Evolutionary conservation across 1,140 invertebrate genomes (phyloP).

Genomic region (Magallana ariakensis): DNA sequence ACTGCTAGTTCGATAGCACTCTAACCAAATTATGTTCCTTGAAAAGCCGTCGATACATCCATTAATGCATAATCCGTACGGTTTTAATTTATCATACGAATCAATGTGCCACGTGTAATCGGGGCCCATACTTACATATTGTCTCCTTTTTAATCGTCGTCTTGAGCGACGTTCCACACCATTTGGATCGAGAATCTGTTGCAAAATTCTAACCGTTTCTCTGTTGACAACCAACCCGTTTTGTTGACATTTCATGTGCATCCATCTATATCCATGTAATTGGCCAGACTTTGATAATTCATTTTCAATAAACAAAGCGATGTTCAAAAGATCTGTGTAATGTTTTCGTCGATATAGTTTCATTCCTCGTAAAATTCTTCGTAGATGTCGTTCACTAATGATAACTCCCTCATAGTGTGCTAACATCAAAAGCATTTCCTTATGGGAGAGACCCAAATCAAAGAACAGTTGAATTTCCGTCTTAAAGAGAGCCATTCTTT

Average conservation of each 20-base stretch:
- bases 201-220: conserved; percentile 27
- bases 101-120: conserved; percentile 45
- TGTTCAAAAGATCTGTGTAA: conserved; percentile 35
- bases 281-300: not conserved
- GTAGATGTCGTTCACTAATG: not conserved
- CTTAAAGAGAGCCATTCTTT: too few species aligned
- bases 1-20: conserved; percentile 63
- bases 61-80: conserved; percentile 39
- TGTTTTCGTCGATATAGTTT: conserved; percentile 35
- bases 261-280: conserved; percentile 37
- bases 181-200: conserved; percentile 12
- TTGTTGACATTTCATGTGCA: conserved; percentile 43
- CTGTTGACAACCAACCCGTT: conserved; percentile 11
- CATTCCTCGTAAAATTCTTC: not conserved
- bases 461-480: not conserved
- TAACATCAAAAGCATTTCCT: not conserved
- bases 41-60: conserved; percentile 67
- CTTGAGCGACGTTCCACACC: not conserved
- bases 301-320: conserved; percentile 33
- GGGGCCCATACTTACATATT: conserved; percentile 3
- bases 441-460: not conserved
- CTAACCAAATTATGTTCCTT: conserved; percentile 68
- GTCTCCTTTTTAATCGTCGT: conserved; percentile 6
- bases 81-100: conserved; percentile 37
- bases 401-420: not conserved